phyloP scores from a whole-genome alignment of 2,113 vertebrate genomes.

The Neodon shergylaensis region DNA sequence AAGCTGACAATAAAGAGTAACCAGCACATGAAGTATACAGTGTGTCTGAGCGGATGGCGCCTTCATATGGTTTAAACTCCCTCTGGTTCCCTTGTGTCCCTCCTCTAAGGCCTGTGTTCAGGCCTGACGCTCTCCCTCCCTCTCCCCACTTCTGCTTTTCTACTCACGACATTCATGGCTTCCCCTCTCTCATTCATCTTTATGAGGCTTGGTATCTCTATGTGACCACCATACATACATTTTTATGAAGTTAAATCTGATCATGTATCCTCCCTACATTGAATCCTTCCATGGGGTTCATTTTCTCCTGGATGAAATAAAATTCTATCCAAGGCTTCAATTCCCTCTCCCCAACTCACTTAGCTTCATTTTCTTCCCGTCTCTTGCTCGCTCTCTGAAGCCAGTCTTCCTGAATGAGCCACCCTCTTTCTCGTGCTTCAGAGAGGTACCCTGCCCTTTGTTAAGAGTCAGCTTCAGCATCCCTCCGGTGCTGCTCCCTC shows the following conservation, averaged over 20 bases:
- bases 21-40: background rate
- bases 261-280: background rate
- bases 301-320: slow-evolving; percentile 28
- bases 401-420: background rate
- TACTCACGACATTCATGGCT: background rate
- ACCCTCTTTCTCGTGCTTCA: background rate
- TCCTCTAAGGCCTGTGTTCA: background rate
- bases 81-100: background rate
- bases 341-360: background rate
- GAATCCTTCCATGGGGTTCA: background rate
- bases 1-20: background rate
- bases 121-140: background rate
- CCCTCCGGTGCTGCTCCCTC: background rate
- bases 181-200: background rate
- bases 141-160: background rate
- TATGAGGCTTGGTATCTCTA: background rate
- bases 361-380: background rate
- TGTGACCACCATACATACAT: background rate
- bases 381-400: background rate
- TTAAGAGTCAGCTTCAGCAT: background rate
- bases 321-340: background rate
- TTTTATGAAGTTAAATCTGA: slow-evolving; percentile 36
- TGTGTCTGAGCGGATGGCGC: background rate
- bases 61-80: background rate
- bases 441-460: background rate